Evolutionary conservation across 2,888 invertebrate genomes (phyloP).

Genomic region (Andrena bucephala): DNA sequence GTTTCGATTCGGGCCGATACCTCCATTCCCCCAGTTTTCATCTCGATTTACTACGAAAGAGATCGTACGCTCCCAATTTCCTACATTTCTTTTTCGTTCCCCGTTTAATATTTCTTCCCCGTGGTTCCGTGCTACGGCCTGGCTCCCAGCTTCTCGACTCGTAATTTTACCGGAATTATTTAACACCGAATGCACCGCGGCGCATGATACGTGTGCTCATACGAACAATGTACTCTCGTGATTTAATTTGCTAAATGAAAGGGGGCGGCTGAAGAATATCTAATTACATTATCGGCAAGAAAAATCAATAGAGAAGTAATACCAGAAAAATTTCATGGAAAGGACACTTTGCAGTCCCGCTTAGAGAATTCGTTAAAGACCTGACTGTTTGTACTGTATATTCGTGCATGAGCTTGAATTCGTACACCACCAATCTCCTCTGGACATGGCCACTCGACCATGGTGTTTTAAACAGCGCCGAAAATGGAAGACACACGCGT

Average conservation of each 20-base stretch:
- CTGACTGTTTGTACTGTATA: conserved; percentile 36
- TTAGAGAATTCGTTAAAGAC: conserved; percentile 66
- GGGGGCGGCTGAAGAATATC: not conserved
- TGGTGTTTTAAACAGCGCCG: conserved; percentile 54
- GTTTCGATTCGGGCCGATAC: conserved; percentile 55
- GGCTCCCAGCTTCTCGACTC: not conserved
- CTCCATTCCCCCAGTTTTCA: conserved; percentile 55
- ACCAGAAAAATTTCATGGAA: conserved; percentile 62
- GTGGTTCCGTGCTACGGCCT: not conserved
- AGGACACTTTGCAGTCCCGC: conserved; percentile 40
- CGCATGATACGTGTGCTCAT: conserved; percentile 6
- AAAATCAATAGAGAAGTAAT: conserved; percentile 60
- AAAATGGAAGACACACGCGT: conserved; percentile 31
- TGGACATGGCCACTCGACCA: conserved; percentile 66
- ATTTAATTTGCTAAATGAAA: conserved; percentile 53
- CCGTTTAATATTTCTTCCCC: conserved; percentile 38
- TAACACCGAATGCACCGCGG: conserved; percentile 1
- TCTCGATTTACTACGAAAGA: conserved; percentile 73
- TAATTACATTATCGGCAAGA: conserved; percentile 51
- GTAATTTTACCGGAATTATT: not conserved
- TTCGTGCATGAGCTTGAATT: conserved; percentile 44
- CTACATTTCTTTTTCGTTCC: conserved; percentile 9
- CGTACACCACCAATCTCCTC: conserved; percentile 41
- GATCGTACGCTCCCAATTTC: conserved; percentile 54
- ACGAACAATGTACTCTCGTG: conserved; percentile 20